A percentile compares a stretch with the other conserved stretches of the same genome.
Conservation (phyloP, 2,888 invertebrate genomes). For the Eledone cirrhosa region DNA sequence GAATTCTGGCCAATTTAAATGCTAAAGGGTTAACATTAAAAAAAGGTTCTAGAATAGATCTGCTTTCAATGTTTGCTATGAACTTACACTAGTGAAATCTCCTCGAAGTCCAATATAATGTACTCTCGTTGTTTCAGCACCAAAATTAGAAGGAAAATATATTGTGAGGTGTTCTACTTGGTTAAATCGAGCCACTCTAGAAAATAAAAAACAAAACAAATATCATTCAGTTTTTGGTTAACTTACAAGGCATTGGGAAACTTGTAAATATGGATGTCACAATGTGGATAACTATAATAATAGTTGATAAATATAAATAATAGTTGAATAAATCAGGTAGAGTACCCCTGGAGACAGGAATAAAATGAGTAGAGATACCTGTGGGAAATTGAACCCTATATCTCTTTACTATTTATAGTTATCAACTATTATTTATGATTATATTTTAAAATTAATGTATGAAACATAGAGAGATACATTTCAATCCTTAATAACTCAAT, state of each 20-base stretch:
- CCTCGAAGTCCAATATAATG: constrained; percentile 96
- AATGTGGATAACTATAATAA: neutral
- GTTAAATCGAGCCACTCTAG: constrained; percentile 89
- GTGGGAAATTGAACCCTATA: no score
- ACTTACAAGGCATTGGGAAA: no score
- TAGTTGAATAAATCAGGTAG: no score
- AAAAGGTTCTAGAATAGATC: no score
- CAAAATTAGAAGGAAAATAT: constrained; percentile 90
- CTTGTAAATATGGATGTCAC: neutral
- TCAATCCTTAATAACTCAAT: neutral
- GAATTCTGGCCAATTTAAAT: no score
- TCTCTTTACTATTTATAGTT: neutral
- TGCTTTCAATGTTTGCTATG: neutral
- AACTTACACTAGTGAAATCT: constrained; percentile 78
- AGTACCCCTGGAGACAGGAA: no score
- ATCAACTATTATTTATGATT: neutral
- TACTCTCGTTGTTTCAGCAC: constrained; percentile 73
- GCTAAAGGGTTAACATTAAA: no score
- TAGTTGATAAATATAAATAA: no score
- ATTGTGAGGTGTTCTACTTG: constrained; percentile 88
- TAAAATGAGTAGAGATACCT: no score
- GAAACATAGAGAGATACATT: no score
- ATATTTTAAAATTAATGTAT: neutral
- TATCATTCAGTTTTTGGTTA: no score
- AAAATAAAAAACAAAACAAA: constrained; percentile 33